phyloP scores from a whole-genome alignment of 1,140 invertebrate genomes.

The Diachasmimorpha longicaudata region DNA sequence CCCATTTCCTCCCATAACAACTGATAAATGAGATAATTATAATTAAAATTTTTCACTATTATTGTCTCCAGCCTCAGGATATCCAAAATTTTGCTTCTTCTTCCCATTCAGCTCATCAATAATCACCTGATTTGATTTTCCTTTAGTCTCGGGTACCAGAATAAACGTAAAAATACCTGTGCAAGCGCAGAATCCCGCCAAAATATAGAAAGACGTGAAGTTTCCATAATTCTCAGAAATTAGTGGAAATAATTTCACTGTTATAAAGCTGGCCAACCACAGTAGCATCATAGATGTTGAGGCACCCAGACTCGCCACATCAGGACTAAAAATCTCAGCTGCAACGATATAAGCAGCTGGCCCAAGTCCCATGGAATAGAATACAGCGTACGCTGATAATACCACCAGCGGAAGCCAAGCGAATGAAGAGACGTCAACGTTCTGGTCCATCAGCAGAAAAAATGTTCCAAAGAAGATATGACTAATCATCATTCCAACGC shows the following conservation, averaged over 20 bases:
- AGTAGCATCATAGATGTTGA: constrained; percentile 59
- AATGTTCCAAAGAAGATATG: constrained; percentile 55
- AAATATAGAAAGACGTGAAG: constrained; percentile 51
- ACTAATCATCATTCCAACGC: constrained; percentile 55
- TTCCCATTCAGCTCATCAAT: constrained; percentile 46
- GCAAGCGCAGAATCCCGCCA: constrained; percentile 34
- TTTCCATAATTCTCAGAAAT: constrained; percentile 42
- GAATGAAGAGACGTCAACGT: constrained; percentile 45
- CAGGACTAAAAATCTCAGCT: constrained; percentile 68
- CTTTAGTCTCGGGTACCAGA: constrained; percentile 72
- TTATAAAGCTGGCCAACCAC: constrained; percentile 64
- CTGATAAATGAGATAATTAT: no score
- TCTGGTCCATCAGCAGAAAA: constrained; percentile 50
- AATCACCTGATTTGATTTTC: constrained; percentile 67
- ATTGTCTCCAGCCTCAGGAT: not conserved
- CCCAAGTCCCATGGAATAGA: constrained; percentile 61
- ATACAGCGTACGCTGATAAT: constrained; percentile 65
- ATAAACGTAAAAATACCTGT: constrained; percentile 48
- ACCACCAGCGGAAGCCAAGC: constrained; percentile 65
- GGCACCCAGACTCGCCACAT: constrained; percentile 59
- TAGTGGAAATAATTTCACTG: constrained; percentile 60
- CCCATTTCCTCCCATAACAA: no score
- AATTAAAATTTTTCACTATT: not conserved
- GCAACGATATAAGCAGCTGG: constrained; percentile 68
- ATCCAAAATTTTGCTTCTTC: not conserved